Percentiles rank a stretch among this genome's conserved stretches.
Conservation (phyloP, 2,888 invertebrate genomes). For the Eupithecia dodoneata region DNA sequence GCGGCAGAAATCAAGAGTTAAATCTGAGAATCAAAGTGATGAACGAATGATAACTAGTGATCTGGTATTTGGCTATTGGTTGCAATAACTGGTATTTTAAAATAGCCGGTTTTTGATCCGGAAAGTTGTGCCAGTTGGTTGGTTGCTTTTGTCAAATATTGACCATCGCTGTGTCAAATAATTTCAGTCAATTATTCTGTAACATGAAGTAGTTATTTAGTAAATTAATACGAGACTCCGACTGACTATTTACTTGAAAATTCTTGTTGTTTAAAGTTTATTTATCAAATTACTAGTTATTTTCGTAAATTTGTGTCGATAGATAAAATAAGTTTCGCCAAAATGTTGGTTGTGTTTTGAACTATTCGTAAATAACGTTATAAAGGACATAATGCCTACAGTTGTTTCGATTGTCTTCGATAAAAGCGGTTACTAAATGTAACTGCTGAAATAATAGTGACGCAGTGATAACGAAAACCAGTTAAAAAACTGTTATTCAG, state of each 20-base stretch:
- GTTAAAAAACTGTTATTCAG: constrained; percentile 28
- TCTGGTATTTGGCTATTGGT: constrained; percentile 7
- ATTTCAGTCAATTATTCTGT: constrained; percentile 6
- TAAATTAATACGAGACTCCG: not conserved
- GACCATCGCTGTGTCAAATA: not conserved
- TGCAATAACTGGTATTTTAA: constrained; percentile 3
- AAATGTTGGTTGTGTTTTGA: constrained; percentile 32
- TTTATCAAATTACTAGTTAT: constrained; percentile 20
- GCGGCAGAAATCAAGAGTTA: not conserved
- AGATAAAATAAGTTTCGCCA: constrained; percentile 32
- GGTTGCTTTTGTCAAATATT: not conserved
- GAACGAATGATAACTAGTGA: constrained; percentile 7
- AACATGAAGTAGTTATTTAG: not conserved
- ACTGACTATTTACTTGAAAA: not conserved
- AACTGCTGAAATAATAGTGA: not conserved
- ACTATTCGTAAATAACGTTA: constrained; percentile 22
- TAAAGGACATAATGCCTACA: not conserved
- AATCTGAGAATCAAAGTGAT: not conserved
- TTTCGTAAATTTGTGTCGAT: not conserved
- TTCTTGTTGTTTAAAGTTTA: not conserved
- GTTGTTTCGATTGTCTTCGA: not conserved
- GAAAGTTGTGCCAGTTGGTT: not conserved
- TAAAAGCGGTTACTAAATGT: not conserved
- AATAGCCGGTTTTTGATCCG: not conserved
- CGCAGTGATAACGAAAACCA: constrained; percentile 8